Conservation (phyloP, 2,888 invertebrate genomes). For the Azorinus chamasolen region DNA sequence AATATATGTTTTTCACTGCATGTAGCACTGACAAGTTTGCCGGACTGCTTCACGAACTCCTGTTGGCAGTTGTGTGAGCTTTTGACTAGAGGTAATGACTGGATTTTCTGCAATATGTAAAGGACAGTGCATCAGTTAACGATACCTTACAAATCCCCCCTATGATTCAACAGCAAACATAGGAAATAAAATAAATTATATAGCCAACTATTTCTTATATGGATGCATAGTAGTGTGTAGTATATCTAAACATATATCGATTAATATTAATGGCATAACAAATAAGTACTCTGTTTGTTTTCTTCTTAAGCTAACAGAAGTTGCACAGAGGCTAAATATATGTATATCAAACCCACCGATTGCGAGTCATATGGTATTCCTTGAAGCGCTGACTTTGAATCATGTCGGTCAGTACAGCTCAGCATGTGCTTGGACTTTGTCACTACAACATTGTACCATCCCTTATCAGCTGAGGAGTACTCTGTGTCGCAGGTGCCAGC, state of each 20-base stretch:
- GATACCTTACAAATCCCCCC: no score
- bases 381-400: conserved; percentile 80
- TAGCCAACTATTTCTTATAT: no score
- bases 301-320: no score
- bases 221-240: no score
- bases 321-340: no score
- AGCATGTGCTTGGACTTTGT: conserved; percentile 83
- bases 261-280: no score
- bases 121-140: no score
- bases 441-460: conserved; percentile 74
- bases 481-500: conserved; percentile 93
- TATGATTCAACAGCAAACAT: no score
- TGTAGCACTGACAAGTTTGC: conserved; percentile 89
- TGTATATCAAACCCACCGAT: conserved; percentile 81
- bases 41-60: conserved; percentile 89
- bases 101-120: conserved; percentile 73
- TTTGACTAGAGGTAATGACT: conserved; percentile 85
- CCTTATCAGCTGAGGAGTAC: conserved; percentile 87
- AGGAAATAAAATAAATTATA: no score
- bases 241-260: no score
- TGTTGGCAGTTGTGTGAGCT: conserved; percentile 90
- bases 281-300: no score
- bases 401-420: conserved; percentile 81
- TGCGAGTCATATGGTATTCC: conserved; percentile 80
- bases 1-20: conserved; percentile 91